Evolutionary conservation across 2,888 invertebrate genomes (phyloP).

Genomic region (Cotesia congregata): DNA sequence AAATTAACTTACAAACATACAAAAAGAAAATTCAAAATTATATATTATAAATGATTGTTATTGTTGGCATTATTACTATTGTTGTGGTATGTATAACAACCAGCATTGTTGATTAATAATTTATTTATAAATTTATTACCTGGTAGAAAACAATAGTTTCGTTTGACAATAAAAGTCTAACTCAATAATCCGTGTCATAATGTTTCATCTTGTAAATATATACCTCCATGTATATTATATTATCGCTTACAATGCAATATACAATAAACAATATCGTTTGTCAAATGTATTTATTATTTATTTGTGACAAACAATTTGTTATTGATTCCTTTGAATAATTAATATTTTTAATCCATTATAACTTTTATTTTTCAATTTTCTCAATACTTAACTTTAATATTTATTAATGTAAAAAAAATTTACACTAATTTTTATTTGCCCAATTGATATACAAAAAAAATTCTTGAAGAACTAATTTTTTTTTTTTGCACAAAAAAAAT

Average conservation of each 20-base stretch:
- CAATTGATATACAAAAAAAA: too few relatives aligned
- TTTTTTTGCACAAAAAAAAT: too few relatives aligned
- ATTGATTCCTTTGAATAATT: neutral
- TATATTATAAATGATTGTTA: neutral
- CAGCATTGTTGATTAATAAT: slow-evolving; percentile 15
- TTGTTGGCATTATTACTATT: neutral
- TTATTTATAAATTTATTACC: slow-evolving; percentile 23
- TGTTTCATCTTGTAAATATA: slow-evolving; percentile 23
- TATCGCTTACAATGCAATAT: slow-evolving; percentile 48
- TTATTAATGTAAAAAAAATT: slow-evolving; percentile 52
- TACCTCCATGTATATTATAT: slow-evolving; percentile 13
- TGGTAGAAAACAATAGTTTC: slow-evolving; percentile 58
- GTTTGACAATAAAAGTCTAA: slow-evolving; percentile 57
- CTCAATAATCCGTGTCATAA: slow-evolving; percentile 30
- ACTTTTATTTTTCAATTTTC: slow-evolving; percentile 54
- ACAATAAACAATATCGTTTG: slow-evolving; percentile 46
- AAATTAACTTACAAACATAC: too few relatives aligned
- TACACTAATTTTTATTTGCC: slow-evolving; percentile 35
- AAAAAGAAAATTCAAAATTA: neutral
- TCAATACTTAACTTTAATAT: slow-evolving; percentile 51
- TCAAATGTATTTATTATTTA: slow-evolving; percentile 56
- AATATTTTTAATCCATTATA: neutral
- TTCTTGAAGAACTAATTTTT: too few relatives aligned
- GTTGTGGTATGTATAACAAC: neutral
- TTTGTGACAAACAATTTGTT: slow-evolving; percentile 6